Evolutionary conservation across 2,113 vertebrate species (phyloP).

Genomic region (Ctenomys sociabilis): DNA sequence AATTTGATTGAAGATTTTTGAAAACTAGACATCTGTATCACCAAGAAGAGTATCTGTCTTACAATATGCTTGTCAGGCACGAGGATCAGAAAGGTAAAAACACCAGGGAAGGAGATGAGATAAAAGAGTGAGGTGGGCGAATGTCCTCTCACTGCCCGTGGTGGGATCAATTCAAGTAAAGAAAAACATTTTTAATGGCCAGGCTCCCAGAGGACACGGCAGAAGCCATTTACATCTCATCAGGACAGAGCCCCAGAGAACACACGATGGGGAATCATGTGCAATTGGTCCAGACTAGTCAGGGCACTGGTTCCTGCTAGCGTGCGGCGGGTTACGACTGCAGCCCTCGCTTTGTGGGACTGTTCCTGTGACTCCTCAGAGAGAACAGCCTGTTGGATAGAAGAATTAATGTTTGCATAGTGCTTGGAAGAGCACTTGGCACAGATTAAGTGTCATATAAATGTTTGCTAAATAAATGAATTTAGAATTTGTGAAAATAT

Average conservation of each 20-base stretch:
- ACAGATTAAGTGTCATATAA: not conserved
- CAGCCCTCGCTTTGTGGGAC: too few species aligned
- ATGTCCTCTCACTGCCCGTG: constrained; percentile 1
- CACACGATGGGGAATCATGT: not conserved
- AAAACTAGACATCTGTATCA: constrained; percentile 68
- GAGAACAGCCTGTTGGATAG: not conserved
- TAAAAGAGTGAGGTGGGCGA: constrained; percentile 27
- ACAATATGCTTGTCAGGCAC: constrained; percentile 18
- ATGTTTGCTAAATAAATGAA: constrained; percentile 65
- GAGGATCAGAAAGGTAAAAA: not conserved
- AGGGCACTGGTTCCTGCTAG: not conserved
- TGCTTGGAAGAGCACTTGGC: not conserved
- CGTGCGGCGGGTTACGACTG: not conserved
- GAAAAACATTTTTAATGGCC: constrained; percentile 63
- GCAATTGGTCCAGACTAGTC: not conserved
- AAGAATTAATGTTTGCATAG: constrained; percentile 25
- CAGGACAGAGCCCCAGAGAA: constrained; percentile 43
- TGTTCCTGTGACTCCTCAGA: not conserved
- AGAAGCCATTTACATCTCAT: constrained; percentile 40
- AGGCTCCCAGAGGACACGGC: constrained; percentile 26
- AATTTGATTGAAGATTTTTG: constrained; percentile 77
- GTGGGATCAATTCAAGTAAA: constrained; percentile 61
- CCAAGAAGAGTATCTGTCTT: constrained; percentile 35
- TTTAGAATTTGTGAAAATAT: constrained; percentile 55
- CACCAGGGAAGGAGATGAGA: not conserved